Percentiles rank a stretch among this genome's conserved stretches.
Conservation (phyloP, 2,888 invertebrate species). For the Caradrina kadenii region DNA sequence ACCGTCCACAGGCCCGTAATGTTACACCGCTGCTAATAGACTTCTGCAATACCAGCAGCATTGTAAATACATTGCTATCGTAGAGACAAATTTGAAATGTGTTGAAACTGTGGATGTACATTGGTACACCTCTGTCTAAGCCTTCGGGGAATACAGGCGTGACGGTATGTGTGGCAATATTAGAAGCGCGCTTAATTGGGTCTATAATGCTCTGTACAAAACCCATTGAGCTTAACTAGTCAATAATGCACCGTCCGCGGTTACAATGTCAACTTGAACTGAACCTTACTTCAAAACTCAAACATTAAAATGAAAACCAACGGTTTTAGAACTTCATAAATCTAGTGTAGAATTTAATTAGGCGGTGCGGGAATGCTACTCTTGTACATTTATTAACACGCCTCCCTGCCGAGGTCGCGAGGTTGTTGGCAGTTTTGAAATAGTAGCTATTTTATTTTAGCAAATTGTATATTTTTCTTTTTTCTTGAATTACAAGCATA, state of each 20-base stretch:
- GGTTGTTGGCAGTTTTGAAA: not conserved
- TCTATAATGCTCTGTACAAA: too few species aligned
- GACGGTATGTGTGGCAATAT: too few species aligned
- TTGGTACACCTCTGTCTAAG: too few species aligned
- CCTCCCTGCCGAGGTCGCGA: not conserved
- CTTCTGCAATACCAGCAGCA: too few species aligned
- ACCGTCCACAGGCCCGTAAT: too few species aligned
- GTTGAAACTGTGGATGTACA: too few species aligned
- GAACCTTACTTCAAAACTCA: slow-evolving; percentile 10
- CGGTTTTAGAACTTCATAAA: slow-evolving; percentile 47
- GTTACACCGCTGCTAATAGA: too few species aligned
- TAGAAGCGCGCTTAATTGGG: too few species aligned
- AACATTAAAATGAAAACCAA: slow-evolving; percentile 18
- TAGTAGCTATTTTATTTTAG: not conserved
- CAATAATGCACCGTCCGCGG: not conserved
- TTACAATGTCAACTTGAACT: slow-evolving; percentile 7
- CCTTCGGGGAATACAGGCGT: too few species aligned
- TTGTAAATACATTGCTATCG: too few species aligned
- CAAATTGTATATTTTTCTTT: not conserved
- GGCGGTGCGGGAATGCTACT: slow-evolving; percentile 2
- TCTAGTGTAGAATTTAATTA: slow-evolving; percentile 45
- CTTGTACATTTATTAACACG: slow-evolving; percentile 27
- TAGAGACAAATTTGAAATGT: too few species aligned
- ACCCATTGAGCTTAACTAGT: not conserved
- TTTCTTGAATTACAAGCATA: too few species aligned